Evolutionary conservation across 2,888 invertebrate genomes (phyloP).

Genomic region (Branchipolynoe longqiensis): DNA sequence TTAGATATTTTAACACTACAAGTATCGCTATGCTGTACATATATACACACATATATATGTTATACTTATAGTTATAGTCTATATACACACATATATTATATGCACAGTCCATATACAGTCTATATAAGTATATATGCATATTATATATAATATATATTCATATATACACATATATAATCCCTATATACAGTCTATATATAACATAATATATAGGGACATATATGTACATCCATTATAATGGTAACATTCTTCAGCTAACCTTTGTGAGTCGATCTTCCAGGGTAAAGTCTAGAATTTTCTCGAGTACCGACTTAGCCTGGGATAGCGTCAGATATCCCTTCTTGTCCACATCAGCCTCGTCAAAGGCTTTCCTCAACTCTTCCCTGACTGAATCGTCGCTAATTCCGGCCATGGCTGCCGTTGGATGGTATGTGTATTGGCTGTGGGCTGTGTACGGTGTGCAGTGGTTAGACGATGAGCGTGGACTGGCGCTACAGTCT

Average conservation of each 20-base stretch:
- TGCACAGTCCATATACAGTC: background rate
- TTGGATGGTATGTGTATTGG: too few relatives aligned
- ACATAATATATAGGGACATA: background rate
- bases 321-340: slow-evolving; percentile 35
- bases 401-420: too few relatives aligned
- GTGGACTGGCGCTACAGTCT: too few relatives aligned
- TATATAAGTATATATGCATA: background rate
- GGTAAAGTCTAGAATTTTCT: slow-evolving; percentile 28
- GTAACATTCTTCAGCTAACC: background rate
- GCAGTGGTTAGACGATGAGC: too few relatives aligned
- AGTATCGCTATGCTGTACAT: too few relatives aligned
- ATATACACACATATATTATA: background rate
- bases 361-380: slow-evolving; percentile 31
- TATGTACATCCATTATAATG: background rate
- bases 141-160: background rate
- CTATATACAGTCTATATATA: background rate
- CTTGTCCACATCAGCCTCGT: slow-evolving; percentile 27
- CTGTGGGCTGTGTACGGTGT: too few relatives aligned
- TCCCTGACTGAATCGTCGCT: too few relatives aligned
- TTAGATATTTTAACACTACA: background rate
- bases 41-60: too few relatives aligned
- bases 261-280: slow-evolving; percentile 47
- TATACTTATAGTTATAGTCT: too few relatives aligned
- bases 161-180: too few relatives aligned
- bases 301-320: slow-evolving; percentile 37